Conservation (phyloP, 1,140 invertebrate genomes). For the Pogonomyrmex barbatus region DNA sequence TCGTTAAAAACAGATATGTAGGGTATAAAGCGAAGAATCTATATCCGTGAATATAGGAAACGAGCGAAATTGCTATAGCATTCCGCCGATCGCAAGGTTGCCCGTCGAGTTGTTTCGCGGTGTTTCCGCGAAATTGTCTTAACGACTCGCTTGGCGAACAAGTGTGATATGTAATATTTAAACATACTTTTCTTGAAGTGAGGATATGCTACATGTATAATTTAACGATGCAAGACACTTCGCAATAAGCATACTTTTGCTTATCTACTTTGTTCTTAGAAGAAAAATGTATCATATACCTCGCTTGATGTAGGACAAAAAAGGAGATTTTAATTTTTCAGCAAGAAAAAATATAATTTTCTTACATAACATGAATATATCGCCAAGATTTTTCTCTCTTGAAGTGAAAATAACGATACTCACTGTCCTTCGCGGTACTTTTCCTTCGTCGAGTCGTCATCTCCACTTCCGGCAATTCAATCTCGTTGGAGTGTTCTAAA, state of each 20-base stretch:
- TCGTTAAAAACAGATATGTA: constrained; percentile 70
- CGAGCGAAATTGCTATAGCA: constrained; percentile 36
- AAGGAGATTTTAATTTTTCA: too few species aligned
- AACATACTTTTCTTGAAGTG: neutral
- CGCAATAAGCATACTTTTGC: neutral
- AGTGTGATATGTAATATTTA: constrained; percentile 35
- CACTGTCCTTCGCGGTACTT: constrained; percentile 82
- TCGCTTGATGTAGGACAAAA: neutral
- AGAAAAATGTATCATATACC: neutral
- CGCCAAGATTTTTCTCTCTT: neutral
- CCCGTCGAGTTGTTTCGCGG: neutral
- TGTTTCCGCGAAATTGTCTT: constrained; percentile 23
- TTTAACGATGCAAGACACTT: neutral
- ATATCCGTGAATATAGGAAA: constrained; percentile 42
- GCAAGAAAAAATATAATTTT: neutral
- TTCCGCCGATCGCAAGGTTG: constrained; percentile 39
- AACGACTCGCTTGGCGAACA: constrained; percentile 14
- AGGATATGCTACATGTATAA: neutral
- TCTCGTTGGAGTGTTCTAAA: constrained; percentile 87
- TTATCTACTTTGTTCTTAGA: neutral
- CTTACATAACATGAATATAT: neutral
- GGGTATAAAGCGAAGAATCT: constrained; percentile 68
- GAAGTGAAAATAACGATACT: constrained; percentile 65
- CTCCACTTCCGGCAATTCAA: constrained; percentile 87
- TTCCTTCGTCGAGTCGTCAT: constrained; percentile 83